These are phyloP conservation scores for Hydriomena furcata DNA, from an alignment of 2,888 invertebrate species.

Conservation along the genomic window DNA sequence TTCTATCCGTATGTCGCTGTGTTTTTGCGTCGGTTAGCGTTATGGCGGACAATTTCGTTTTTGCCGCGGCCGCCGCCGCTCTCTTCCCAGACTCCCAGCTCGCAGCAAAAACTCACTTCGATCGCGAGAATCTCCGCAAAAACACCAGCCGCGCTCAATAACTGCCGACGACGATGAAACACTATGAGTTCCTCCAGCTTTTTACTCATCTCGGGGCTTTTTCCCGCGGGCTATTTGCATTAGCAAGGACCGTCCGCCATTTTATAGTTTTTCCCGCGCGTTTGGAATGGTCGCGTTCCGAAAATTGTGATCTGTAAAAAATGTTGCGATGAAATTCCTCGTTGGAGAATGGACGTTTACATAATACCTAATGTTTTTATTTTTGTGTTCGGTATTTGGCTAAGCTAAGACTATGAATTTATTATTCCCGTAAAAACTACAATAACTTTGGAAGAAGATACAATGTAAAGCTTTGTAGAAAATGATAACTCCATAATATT, in stretches of 20 bases:
- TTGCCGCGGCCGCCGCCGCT: conserved; percentile 61
- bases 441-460: neutral
- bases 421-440: too few relatives aligned
- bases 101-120: conserved; percentile 56
- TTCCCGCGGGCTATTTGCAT: conserved; percentile 77
- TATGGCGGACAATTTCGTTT: conserved; percentile 70
- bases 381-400: conserved; percentile 40
- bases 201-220: conserved; percentile 63
- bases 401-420: too few relatives aligned
- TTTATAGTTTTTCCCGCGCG: conserved; percentile 70
- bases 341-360: conserved; percentile 65
- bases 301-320: conserved; percentile 66
- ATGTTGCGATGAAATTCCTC: conserved; percentile 68
- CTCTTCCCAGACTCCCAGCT: conserved; percentile 72
- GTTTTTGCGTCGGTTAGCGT: conserved; percentile 63
- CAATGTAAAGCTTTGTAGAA: too few relatives aligned
- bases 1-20: conserved; percentile 73
- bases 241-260: conserved; percentile 57
- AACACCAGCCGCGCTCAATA: conserved; percentile 74
- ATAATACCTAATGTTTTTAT: conserved; percentile 62
- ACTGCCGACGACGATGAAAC: conserved; percentile 78
- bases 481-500: neutral
- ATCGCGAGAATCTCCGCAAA: conserved; percentile 69
- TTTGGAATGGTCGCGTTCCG: conserved; percentile 64
- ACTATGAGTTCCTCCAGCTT: conserved; percentile 78